Conservation (phyloP, 2,113 vertebrate genomes). For the Halcyon senegalensis region DNA sequence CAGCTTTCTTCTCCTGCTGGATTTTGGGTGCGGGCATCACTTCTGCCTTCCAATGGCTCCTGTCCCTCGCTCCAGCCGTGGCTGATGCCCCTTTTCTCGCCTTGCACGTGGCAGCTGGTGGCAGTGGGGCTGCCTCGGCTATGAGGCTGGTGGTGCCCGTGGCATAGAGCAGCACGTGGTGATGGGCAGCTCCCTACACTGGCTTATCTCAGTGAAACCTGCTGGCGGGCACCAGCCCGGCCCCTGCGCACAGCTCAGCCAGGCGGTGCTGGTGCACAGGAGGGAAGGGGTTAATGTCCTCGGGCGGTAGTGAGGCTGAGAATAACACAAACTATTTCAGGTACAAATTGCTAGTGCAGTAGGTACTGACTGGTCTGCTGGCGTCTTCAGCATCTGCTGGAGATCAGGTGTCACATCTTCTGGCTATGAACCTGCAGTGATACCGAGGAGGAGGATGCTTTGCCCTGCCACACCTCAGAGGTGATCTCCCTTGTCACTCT, state of each 20-base stretch:
- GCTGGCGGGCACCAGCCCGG: not conserved
- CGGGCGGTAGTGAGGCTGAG: not conserved
- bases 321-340: not conserved
- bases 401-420: not conserved
- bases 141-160: accelerated
- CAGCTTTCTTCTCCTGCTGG: not conserved
- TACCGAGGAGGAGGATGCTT: not conserved
- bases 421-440: accelerated
- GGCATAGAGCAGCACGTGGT: accelerated
- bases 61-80: accelerated
- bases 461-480: not conserved
- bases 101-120: accelerated
- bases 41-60: accelerated
- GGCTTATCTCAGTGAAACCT: not conserved
- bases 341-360: accelerated
- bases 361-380: accelerated
- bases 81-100: not conserved
- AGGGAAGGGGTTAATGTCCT: not conserved
- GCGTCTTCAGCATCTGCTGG: not conserved
- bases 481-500: not conserved
- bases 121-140: not conserved
- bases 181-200: accelerated
- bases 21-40: accelerated
- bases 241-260: accelerated
- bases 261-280: accelerated